Base-by-base conservation (phyloP, 2,797 vertebrate genomes). In the Serranus cabrilla region DNA sequence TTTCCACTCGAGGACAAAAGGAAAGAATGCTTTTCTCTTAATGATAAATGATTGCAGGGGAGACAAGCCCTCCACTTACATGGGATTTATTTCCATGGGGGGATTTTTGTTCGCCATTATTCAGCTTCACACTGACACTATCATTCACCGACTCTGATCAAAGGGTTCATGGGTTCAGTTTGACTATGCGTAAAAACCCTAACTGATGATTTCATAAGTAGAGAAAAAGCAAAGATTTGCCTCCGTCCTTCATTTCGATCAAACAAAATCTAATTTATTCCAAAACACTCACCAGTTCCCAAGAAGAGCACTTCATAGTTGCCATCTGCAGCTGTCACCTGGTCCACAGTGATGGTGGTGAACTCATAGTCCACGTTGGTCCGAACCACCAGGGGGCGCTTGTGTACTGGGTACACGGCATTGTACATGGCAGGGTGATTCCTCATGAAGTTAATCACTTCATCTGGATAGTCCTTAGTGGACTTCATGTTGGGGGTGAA, bases 401-500 rank as follows among this genome's bases (percentile, higher is more conserved):
- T 97, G 92, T 99, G 98, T 11, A 98, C 92, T 0, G 98, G 98
- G 91, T 98, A 98, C 76, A 99, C 94, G 0, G 97, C 92, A 6
- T 99, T 98, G 95, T 97, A 98, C 98, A 99, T 99, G 89, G 98
- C 96, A 0, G 98, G 97, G 86, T 99, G 98, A 9, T 97, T 92
- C 16, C 98, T 96, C 97, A 99, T 99, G 89, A 99, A 99, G 95
- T 98, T 99, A 89, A 99, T 99, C 78, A 99, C 98, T 69, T 99
- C 98, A 3, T 99, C 98, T 0, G 98, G 98, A 62, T 99, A 99
- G 90, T 99, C 98, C 86, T 99, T 99, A 18, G 98, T 99, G 1
- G 98, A 99, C 90, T 98, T 99, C 98, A 99, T 98, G 87, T 96
- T 99, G 0, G 98, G 98, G 0, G 98, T 99, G 91, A 99, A 99